phyloP scores from a whole-genome alignment of 2,113 vertebrate genomes.

The Triplophysa tibetana region DNA sequence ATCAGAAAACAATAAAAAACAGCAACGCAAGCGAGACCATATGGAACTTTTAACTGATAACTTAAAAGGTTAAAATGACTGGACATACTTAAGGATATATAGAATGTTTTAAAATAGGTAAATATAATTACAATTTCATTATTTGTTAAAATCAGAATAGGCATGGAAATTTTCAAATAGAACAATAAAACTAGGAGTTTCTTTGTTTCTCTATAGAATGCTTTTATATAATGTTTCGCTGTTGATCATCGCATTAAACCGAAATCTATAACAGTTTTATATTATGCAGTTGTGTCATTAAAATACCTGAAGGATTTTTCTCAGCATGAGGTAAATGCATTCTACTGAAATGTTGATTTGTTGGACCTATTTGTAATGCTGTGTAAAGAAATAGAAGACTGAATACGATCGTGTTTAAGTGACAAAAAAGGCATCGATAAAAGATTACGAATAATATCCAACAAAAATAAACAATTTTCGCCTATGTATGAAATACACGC shows the following conservation, averaged over 20 bases:
- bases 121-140: neutral
- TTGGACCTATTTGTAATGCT: conserved; percentile 61
- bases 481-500: conserved; percentile 4
- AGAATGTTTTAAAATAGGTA: neutral
- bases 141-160: neutral
- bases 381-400: conserved; percentile 65
- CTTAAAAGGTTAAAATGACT: neutral
- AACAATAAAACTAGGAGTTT: conserved; percentile 35
- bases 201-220: conserved; percentile 33
- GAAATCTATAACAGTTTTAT: conserved; percentile 64
- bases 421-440: conserved; percentile 32
- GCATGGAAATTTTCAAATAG: neutral
- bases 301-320: conserved; percentile 67
- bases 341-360: conserved; percentile 65
- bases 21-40: neutral
- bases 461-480: conserved; percentile 2
- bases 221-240: conserved; percentile 57
- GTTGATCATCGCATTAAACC: conserved; percentile 65
- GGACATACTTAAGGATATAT: too few species aligned
- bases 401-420: conserved; percentile 70
- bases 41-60: too few species aligned
- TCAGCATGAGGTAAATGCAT: conserved; percentile 65
- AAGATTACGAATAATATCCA: conserved; percentile 16
- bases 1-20: neutral
- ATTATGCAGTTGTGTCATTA: conserved; percentile 69